These are phyloP conservation scores for Aelia acuminata DNA, from an alignment of 2,888 invertebrate species.

Conservation along the genomic window DNA sequence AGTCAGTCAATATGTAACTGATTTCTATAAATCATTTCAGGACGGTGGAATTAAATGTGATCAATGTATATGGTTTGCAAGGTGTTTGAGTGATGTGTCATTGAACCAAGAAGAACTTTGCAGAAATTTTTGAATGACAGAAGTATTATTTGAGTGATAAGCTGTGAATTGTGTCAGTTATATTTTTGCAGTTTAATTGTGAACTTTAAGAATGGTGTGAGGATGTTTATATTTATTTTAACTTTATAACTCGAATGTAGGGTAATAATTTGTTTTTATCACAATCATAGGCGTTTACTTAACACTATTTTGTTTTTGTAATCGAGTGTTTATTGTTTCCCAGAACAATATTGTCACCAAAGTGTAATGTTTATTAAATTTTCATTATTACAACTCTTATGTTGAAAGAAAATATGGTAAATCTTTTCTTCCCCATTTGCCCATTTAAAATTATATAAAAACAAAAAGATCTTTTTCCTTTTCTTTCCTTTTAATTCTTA, in stretches of 20 bases:
- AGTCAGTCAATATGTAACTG: constrained; percentile 34
- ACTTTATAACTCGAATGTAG: constrained; percentile 50
- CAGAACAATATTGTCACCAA: constrained; percentile 41
- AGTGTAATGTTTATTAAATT: constrained; percentile 51
- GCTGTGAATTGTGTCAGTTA: constrained; percentile 54
- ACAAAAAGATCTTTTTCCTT: constrained; percentile 13
- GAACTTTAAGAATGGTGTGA: constrained; percentile 59
- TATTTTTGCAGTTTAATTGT: constrained; percentile 56
- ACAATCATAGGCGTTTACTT: constrained; percentile 46
- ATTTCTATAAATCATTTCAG: constrained; percentile 49
- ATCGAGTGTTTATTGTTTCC: constrained; percentile 41
- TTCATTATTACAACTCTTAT: constrained; percentile 54
- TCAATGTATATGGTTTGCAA: constrained; percentile 48
- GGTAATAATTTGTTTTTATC: constrained; percentile 48
- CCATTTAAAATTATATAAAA: constrained; percentile 2
- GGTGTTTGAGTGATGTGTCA: constrained; percentile 53
- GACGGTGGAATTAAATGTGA: constrained; percentile 51
- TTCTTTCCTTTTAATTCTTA: constrained; percentile 34
- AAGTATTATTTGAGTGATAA: constrained; percentile 49
- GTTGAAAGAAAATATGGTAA: constrained; percentile 18
- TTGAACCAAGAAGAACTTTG: constrained; percentile 45
- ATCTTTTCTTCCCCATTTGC: constrained; percentile 44
- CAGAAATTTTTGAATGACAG: constrained; percentile 50
- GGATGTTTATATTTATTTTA: constrained; percentile 59
- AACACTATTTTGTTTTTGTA: constrained; percentile 49